phyloP scores from a whole-genome alignment of 1,140 invertebrate genomes.

The Apocrypta bakeri region DNA sequence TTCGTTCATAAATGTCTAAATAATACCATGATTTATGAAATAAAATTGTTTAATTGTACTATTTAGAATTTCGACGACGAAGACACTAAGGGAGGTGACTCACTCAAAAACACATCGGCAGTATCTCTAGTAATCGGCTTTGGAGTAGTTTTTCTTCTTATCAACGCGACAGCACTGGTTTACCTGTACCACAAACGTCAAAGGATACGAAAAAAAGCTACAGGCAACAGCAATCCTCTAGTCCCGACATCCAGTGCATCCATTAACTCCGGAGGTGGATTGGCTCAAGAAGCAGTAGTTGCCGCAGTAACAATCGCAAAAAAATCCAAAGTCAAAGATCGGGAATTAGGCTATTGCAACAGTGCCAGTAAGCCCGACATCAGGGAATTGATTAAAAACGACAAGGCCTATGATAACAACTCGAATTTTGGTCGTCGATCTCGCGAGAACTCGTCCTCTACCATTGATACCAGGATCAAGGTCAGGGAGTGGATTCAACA shows the following conservation, averaged over 20 bases:
- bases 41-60: too few species aligned
- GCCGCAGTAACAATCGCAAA: conserved; percentile 48
- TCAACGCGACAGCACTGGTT: conserved; percentile 86
- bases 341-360: conserved; percentile 60
- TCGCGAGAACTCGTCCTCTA: conserved; percentile 84
- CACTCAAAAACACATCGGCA: conserved; percentile 70
- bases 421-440: conserved; percentile 79
- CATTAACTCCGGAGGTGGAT: background rate
- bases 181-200: conserved; percentile 86
- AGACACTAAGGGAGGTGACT: conserved; percentile 31
- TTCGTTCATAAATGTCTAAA: too few species aligned
- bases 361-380: conserved; percentile 70
- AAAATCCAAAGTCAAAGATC: conserved; percentile 56
- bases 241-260: conserved; percentile 62
- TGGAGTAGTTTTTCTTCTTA: conserved; percentile 85
- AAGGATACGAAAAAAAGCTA: conserved; percentile 72
- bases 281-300: background rate
- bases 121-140: conserved; percentile 85
- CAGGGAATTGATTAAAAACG: conserved; percentile 72
- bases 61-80: conserved; percentile 17
- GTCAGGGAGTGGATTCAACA: conserved; percentile 89
- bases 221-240: background rate
- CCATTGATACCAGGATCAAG: conserved; percentile 88
- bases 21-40: too few species aligned
- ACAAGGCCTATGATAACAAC: conserved; percentile 76